phyloP scores from a whole-genome alignment of 2,113 vertebrate genomes.

The Collichthys lucidus region DNA sequence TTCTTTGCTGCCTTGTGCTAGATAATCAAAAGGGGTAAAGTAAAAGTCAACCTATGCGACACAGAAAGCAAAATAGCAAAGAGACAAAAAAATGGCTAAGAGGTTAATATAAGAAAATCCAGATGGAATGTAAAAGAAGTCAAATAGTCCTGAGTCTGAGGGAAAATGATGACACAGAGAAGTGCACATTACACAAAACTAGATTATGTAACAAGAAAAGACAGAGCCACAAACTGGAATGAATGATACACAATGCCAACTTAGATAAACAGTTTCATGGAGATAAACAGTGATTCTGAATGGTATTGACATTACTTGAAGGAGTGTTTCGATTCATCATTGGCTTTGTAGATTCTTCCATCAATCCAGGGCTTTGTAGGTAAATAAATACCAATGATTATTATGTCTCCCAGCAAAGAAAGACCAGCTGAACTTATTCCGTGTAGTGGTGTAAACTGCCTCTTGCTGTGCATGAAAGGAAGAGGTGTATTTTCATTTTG shows the following conservation, averaged over 20 bases:
- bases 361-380: neutral
- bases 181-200: slow-evolving; percentile 21
- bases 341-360: slow-evolving; percentile 15
- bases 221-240: slow-evolving; percentile 7
- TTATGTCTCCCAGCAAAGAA: neutral
- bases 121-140: neutral
- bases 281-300: slow-evolving; percentile 2
- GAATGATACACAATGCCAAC: neutral
- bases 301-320: neutral
- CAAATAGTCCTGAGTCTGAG: slow-evolving; percentile 9
- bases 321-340: neutral
- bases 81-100: neutral
- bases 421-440: neutral
- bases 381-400: neutral
- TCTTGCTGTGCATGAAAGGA: neutral
- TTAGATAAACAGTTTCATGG: slow-evolving; percentile 6
- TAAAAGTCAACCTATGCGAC: neutral
- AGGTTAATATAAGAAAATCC: neutral
- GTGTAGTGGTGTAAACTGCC: neutral
- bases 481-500: neutral
- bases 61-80: neutral
- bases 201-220: slow-evolving; percentile 8
- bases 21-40: neutral
- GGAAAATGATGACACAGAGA: neutral
- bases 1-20: slow-evolving; percentile 5